Base-by-base conservation (phyloP, 2,888 invertebrate genomes). In the Ochlodes sylvanus region DNA sequence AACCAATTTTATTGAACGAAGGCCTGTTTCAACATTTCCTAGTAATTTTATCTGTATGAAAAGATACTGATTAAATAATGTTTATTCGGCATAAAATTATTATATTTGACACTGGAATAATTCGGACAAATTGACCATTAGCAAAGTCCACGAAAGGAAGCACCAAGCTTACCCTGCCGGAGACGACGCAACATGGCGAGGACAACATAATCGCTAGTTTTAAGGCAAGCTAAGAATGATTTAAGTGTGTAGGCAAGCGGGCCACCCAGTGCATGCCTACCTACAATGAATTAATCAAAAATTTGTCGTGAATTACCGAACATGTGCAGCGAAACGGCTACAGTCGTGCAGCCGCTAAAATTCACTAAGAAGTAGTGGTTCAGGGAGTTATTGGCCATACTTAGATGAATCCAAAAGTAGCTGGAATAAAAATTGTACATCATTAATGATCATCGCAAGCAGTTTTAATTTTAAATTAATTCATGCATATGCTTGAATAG, bases 21-120 rank as follows among this genome's bases (percentile, higher is more conserved):
- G 42, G 58, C 58, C 58, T 58, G 58, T 44, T 27, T 58, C 58
- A 58, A 58, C 58, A 58, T 58, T 58, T 58, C 58, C 27, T 58
- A 58, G 58, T 58, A 42, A 58, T 58, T 58, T 58, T 58, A 58
- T 58, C 42, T 58, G 14, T 27, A 42, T 44, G 7, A 17, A 5
- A 58, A 12, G 9, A 42, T 4, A 27, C 2, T 27, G 27, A 4
- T 27, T 27, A 4, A 2, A 27, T 27, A 4, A 5, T 27, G 27
- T 27, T 27, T 27, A 27, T 27, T 4, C 5, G 27, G 27, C 27
- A 27, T 27, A 27, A 27, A 27, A 27, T 27, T 27, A 27, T 27
- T 27, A 27, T 27, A 27, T 27, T 27, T 5, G 27, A 14, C 21
- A 12, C 19, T 52, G 6, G 3, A 19, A 44, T 14, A 0, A 41